Evolutionary conservation across 35 echinoderm and acorn worm genomes (phyloP).

Genomic region (Ptychodera flava): DNA sequence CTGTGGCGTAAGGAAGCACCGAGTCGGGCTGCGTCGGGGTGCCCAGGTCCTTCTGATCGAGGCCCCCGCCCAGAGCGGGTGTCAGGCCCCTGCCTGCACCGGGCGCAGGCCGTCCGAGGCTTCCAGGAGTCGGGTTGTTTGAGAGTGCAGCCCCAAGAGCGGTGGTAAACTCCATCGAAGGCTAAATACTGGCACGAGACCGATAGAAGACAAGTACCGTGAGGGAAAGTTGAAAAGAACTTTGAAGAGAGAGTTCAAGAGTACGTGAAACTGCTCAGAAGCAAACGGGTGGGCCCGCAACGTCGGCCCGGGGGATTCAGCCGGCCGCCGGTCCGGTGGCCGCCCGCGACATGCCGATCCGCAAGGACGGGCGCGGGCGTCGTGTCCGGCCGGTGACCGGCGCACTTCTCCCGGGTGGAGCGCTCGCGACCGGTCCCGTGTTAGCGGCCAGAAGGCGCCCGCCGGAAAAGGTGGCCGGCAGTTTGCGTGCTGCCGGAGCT

Average conservation of each 20-base stretch:
- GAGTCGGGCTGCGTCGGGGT: not conserved
- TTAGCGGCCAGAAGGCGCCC: constrained; percentile 8
- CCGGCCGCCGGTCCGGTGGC: not conserved
- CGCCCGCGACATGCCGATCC: too few species aligned
- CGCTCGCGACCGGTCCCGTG: constrained; percentile 14
- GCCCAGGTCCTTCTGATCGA: constrained; percentile 48
- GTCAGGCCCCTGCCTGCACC: not conserved
- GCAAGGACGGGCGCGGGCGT: not conserved
- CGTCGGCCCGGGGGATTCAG: constrained; percentile 8
- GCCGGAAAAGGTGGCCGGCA: too few species aligned
- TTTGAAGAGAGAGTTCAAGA: constrained; percentile 83
- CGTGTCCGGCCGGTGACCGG: not conserved
- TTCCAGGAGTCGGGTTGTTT: not conserved
- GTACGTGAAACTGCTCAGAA: constrained; percentile 74
- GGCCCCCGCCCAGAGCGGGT: constrained; percentile 5
- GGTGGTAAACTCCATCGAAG: constrained; percentile 29
- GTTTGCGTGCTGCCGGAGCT: constrained; percentile 53
- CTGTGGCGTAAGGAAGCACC: constrained; percentile 47
- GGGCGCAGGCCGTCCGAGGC: not conserved
- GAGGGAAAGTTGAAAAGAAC: constrained; percentile 73
- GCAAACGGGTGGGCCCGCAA: constrained; percentile 35
- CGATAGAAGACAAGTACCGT: constrained; percentile 49
- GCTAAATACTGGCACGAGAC: constrained; percentile 28
- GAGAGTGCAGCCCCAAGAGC: not conserved
- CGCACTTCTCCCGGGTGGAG: constrained; percentile 24